Percentiles rank a stretch among this genome's conserved stretches.
Evolutionary conservation across 2,888 invertebrate species (phyloP).

Genomic region (Disparrhopalites patrizii): DNA sequence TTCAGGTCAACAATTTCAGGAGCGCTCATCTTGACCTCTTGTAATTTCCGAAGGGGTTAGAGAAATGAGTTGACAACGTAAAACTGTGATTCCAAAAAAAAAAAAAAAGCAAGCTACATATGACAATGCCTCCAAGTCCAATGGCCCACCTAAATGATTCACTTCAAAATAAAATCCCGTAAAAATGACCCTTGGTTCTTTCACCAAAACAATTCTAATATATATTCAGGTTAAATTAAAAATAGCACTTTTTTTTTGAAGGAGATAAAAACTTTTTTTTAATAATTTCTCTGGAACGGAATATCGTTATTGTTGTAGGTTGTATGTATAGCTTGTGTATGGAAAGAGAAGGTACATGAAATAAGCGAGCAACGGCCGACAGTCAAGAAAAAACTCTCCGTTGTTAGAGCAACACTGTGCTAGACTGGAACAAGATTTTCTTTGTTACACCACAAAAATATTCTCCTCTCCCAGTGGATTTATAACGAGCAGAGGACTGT

Average conservation of each 20-base stretch:
- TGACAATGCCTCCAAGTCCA: neutral
- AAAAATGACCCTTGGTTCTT: too few species aligned
- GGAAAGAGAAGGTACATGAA: neutral
- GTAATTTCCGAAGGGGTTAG: neutral
- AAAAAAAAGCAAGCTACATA: too few species aligned
- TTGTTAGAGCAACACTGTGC: neutral
- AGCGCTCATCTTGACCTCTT: neutral
- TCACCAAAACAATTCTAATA: neutral
- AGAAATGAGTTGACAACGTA: neutral
- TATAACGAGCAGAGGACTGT: too few species aligned
- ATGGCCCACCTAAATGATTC: neutral
- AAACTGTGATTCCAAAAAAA: neutral
- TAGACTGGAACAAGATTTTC: neutral
- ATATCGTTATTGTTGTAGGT: neutral
- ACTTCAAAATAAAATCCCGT: neutral
- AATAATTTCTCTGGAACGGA: neutral
- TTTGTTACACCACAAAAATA: too few species aligned
- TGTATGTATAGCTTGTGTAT: neutral
- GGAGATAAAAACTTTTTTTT: neutral
- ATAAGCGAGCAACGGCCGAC: neutral
- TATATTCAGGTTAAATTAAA: too few species aligned
- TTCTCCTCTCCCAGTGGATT: too few species aligned
- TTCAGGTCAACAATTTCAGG: constrained; percentile 11
- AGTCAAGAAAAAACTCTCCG: neutral
- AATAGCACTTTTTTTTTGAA: too few species aligned